phyloP scores from a whole-genome alignment of 1,140 invertebrate genomes.

The Drosophila novamexicana region DNA sequence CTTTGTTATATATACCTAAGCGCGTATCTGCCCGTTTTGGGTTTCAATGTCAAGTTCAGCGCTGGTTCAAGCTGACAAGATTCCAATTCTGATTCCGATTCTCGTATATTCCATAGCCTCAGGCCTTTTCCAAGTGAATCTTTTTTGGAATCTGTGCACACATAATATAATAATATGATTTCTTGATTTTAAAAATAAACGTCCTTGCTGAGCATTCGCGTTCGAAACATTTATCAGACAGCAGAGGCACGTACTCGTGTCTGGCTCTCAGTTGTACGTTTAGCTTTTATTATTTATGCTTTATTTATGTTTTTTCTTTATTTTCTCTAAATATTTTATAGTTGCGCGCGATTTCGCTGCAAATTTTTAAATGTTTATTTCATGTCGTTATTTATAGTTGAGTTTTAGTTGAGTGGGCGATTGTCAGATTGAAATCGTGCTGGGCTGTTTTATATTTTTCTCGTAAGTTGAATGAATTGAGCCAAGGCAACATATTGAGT shows the following conservation, averaged over 20 bases:
- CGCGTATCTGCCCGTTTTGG: conserved; percentile 23
- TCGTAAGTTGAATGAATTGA: conserved; percentile 67
- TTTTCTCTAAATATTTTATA: conserved; percentile 38
- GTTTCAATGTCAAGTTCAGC: conserved; percentile 78
- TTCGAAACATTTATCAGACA: conserved; percentile 33
- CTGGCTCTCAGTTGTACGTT: conserved; percentile 18
- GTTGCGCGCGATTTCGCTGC: conserved; percentile 60
- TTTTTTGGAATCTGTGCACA: conserved; percentile 8
- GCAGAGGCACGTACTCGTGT: conserved; percentile 35
- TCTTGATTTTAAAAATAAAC: conserved; percentile 67
- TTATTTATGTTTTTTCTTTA: conserved; percentile 20
- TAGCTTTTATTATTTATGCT: conserved; percentile 39
- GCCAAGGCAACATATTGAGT: conserved; percentile 50
- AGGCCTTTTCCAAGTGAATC: conserved; percentile 5
- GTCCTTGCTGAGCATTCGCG: conserved; percentile 58
- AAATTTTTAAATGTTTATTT: conserved; percentile 57
- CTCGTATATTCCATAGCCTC: conserved; percentile 37
- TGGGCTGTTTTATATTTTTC: background rate
- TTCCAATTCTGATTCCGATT: conserved; percentile 9
- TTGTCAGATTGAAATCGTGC: conserved; percentile 18
- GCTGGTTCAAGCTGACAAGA: conserved; percentile 37
- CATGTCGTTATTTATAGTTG: conserved; percentile 62
- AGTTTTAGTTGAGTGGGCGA: conserved; percentile 28
- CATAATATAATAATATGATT: conserved; percentile 21
- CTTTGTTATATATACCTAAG: conserved; percentile 3